phyloP scores from a whole-genome alignment of 2,888 invertebrate species.

The Acleris literana region DNA sequence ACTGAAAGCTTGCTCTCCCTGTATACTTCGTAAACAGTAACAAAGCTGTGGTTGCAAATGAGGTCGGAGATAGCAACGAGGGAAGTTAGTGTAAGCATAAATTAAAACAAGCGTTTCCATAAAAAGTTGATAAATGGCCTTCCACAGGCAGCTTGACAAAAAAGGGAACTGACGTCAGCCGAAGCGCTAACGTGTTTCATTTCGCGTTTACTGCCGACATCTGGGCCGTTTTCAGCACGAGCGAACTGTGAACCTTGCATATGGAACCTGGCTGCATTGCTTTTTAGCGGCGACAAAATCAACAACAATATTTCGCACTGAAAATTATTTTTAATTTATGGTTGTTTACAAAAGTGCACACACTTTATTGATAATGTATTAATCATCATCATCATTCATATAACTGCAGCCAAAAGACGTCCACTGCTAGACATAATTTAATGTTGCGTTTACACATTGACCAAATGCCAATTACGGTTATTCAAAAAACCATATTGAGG shows the following conservation, averaged over 20 bases:
- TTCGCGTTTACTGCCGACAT: conserved; percentile 73
- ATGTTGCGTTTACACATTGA: too few relatives aligned
- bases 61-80: conserved; percentile 74
- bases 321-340: conserved; percentile 7
- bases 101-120: conserved; percentile 80
- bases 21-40: conserved; percentile 60
- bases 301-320: conserved; percentile 21
- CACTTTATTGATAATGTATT: conserved; percentile 3
- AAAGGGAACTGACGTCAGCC: conserved; percentile 74
- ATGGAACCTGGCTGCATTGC: conserved; percentile 43
- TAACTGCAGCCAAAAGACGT: too few relatives aligned
- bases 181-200: conserved; percentile 79
- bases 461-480: too few relatives aligned
- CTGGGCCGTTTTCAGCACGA: conserved; percentile 68
- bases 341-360: conserved; percentile 8
- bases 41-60: conserved; percentile 72
- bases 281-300: conserved; percentile 31
- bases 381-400: neutral
- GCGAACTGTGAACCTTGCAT: conserved; percentile 50
- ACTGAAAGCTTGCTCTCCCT: conserved; percentile 53
- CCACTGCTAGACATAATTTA: too few relatives aligned
- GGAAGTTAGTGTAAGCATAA: conserved; percentile 79
- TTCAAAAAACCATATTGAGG: too few relatives aligned
- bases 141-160: conserved; percentile 75
- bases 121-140: conserved; percentile 82